Percentiles rank a stretch among this genome's conserved stretches.
These are phyloP conservation scores for Engystomops pustulosus DNA, from an alignment of 2,113 vertebrate genomes.

Conservation along the genomic window DNA sequence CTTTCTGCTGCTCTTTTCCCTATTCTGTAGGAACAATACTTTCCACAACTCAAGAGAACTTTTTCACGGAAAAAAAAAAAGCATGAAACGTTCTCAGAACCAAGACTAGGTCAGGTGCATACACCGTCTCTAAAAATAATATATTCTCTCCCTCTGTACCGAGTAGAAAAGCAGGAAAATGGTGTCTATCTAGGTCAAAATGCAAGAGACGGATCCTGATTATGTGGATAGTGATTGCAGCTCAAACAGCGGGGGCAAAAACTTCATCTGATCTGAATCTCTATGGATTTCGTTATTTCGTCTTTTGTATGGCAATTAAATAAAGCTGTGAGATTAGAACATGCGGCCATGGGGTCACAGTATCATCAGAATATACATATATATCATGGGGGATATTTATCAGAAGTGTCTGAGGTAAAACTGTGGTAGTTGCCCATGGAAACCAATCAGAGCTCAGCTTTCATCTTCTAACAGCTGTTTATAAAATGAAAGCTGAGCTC, in stretches of 20 bases:
- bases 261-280: conserved; percentile 12
- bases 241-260: conserved; percentile 3
- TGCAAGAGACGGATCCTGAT: conserved; percentile 27
- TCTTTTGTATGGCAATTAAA: background rate
- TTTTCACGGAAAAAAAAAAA: conserved; percentile 14
- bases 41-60: background rate
- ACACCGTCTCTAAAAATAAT: conserved; percentile 33
- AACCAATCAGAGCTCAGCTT: no score
- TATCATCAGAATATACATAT: background rate
- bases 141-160: conserved; percentile 14
- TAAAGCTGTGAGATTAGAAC: background rate
- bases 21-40: background rate
- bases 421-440: no score
- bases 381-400: no score
- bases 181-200: conserved; percentile 46
- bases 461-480: no score
- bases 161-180: conserved; percentile 18
- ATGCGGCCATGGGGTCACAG: background rate
- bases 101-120: conserved; percentile 36
- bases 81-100: background rate
- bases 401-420: no score
- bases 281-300: conserved; percentile 7
- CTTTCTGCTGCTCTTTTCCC: no score
- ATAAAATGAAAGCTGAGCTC: no score
- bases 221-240: conserved; percentile 27